A percentile compares a stretch with the other conserved stretches of the same genome.
Evolutionary conservation across 2,888 invertebrate genomes (phyloP).

Genomic region (Campaea margaritaria): DNA sequence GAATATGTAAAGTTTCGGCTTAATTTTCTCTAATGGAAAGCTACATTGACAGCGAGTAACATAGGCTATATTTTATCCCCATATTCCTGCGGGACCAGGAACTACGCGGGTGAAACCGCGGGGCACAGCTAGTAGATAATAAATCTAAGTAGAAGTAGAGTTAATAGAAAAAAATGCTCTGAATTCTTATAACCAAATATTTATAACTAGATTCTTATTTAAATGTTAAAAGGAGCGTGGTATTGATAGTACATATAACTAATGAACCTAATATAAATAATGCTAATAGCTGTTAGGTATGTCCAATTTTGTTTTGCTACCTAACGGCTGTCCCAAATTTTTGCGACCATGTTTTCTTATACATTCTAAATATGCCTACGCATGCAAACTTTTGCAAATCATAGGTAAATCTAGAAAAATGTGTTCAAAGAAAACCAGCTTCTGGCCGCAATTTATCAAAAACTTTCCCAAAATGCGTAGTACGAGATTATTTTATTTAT

Average conservation of each 20-base stretch:
- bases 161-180: conserved; percentile 1
- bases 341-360: conserved; percentile 26
- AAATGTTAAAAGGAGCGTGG: conserved; percentile 20
- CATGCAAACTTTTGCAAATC: conserved; percentile 15
- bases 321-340: conserved; percentile 45
- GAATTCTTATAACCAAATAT: no score
- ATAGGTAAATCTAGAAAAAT: conserved; percentile 18
- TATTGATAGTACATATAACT: conserved; percentile 27
- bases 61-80: no score
- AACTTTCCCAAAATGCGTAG: conserved; percentile 17
- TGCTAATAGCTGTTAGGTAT: conserved; percentile 32
- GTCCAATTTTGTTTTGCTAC: conserved; percentile 37
- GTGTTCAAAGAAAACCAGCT: conserved; percentile 16
- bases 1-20: no score
- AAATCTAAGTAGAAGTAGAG: background rate
- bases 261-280: conserved; percentile 31
- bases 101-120: no score
- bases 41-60: no score
- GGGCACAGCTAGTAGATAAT: no score
- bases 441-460: conserved; percentile 19
- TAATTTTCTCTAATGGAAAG: no score
- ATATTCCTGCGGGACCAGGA: no score
- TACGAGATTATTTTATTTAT: conserved; percentile 1
- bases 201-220: conserved; percentile 1
- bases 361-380: conserved; percentile 28